Evolutionary conservation across 1,140 invertebrate species (phyloP), one percentile per base, ranked within the genome.

Genomic region (Zophobas morio): DNA sequence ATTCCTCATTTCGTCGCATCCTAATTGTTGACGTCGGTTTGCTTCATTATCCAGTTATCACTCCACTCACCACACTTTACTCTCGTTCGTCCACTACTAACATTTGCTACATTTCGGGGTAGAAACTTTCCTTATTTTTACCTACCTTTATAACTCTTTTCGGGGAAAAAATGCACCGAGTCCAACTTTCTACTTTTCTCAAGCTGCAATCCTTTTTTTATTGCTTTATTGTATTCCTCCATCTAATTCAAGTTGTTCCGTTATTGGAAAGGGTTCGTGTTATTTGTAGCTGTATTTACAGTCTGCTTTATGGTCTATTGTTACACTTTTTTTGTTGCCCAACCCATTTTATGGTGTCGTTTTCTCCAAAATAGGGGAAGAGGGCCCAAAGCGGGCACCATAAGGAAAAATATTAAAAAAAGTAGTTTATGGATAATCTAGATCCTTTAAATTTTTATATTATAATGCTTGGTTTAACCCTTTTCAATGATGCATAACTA

Each of bases 191-290:
- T 66, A 66, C 6, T 42, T 42, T 32, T 46, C 42, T 46, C 42
- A 8, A 46, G 60, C 8, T 8, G 20, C n/a, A 32, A 42, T 39
- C 39, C 60, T 20, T 66, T 60, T 60, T 60, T 60, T 66, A 66
- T 66, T 66, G 60, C 60, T 66, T 42, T 40, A 42, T 66, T 20
- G 37, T 63, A 34, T 2, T 36, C 32, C 57, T 33, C 34, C 34
- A 60, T 35, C 34, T 37, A 60, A 36, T 5, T 39, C 53, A 34
- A 34, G 53, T 54, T 51, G 49, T 32, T 32, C 35, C 8, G 36
- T 60, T 60, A 60, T 60, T 35, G 6, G 39, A 40, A 66, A 66
- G 60, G 60, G 60, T 60, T 60, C 36, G 8, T 60, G 42, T 20
- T 20, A 20, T 46, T 46, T 46, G 42, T 46, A 8, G 42, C 3